Evolutionary conservation across 2,888 invertebrate species (phyloP), one percentile per base, ranked within the genome.

Genomic region (Heteromyza rotundicornis): DNA sequence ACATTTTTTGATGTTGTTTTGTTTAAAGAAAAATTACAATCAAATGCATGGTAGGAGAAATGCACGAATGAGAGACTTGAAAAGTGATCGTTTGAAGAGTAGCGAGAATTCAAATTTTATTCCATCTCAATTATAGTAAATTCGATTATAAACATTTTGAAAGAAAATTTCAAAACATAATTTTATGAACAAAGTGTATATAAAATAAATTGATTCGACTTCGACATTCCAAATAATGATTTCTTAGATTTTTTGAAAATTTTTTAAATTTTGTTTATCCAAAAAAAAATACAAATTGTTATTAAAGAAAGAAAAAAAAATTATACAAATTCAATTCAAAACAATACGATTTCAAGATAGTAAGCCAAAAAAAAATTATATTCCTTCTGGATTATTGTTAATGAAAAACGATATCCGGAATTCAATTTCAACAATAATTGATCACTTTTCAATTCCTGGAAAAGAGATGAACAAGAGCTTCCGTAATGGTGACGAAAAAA

Each of bases 381-480:
- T n/a, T n/a, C n/a, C n/a, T n/a, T n/a, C n/a, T n/a, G n/a, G n/a
- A n/a, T n/a, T n/a, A n/a, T n/a, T n/a, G n/a, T 27, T 27, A 27
- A 27, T 5, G 5, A 7, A 27, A 27, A 27, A 27, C 27, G 27
- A 27, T 7, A 27, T 27, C 10, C 10, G 7, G 10, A 27, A 27
- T 27, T 27, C 27, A 27, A 57, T 23, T 5, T n/a, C 49, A 57
- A 23, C 35, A 44, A 53, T 59, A n/a, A 27, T 49, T 53, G 67
- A 74, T 71, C 74, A 75, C 70, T 77, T 72, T 71, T 71, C 76
- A 72, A 68, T 59, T 60, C 66, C 57, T 61, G 68, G 57, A 60
- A 64, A 57, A 60, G 56, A 65, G 58, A 64, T 64, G 57, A 57
- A 60, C 54, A 52, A 69, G 59, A 69, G 72, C 64, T 58, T 62